Evolutionary conservation across 2,797 vertebrate species (phyloP), one percentile per base, ranked within the genome.

Genomic region (Peromyscus eremicus): DNA sequence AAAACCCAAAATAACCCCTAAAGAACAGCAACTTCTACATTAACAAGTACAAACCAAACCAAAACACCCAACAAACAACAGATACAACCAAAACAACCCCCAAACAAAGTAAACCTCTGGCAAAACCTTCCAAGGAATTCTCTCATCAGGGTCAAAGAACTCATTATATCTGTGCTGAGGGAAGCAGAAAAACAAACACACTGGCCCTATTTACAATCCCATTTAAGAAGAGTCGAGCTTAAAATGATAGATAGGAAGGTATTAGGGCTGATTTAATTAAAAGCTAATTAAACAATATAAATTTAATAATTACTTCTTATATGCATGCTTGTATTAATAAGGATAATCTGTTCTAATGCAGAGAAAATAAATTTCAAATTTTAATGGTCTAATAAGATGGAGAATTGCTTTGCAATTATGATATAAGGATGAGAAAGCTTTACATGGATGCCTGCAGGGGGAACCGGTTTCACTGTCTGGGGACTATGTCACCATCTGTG

Each of bases 261-360:
- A 94, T 80, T 79, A 86, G n/a, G 5, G 4, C 0, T 73, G 29
- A 92, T 88, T 93, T 92, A 88, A 97, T 86, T 93, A 86, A 96
- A 96, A 92, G 0, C 14, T 32, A 92, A 94, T 94, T 96, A 95
- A 90, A 55, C 27, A 92, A 89, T 75, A 89, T 85, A 83, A 83
- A 92, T 49, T 60, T 89, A 94, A 82, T 91, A 94, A 80, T 93
- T 89, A 64, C 84, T 96, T 94, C 27, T 90, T 71, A 91, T n/a
- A 76, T 64, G 49, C 29, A 71, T 34, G 34, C 10, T 80, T 94
- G 34, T 89, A 84, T 91, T 97, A 93, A 76, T 84, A 93, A 88
- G 27, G n/a, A 46, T 80, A 81, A 64, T 71, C 19, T 96, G 49
- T 82, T 93, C 14, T 62, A 89, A 80, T 66, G 46, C 68, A 73